Percentiles rank a stretch among this genome's conserved stretches.
Conservation (phyloP, 2,888 invertebrate species). For the Hemistola chrysoprasaria region DNA sequence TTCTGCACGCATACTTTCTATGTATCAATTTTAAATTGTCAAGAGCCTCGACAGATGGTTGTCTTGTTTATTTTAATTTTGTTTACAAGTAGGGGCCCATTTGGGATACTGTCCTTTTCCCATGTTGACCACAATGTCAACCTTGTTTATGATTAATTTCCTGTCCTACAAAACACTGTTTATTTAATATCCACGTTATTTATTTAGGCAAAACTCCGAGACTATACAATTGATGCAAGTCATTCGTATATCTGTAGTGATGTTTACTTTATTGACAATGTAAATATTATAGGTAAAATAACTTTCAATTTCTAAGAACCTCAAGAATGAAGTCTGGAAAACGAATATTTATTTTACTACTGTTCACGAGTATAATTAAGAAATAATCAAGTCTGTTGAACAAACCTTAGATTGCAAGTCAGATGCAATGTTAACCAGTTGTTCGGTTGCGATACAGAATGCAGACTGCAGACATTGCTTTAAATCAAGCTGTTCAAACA, state of each 20-base stretch:
- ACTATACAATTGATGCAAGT: slow-evolving; percentile 59
- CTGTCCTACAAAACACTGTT: slow-evolving; percentile 50
- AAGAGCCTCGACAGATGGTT: no score
- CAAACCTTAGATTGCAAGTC: slow-evolving; percentile 7
- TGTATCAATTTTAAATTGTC: no score
- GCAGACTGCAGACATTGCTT: slow-evolving; percentile 27
- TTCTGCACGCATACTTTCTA: no score
- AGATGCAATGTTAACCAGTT: slow-evolving; percentile 25
- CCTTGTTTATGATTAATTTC: slow-evolving; percentile 51
- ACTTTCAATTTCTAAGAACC: slow-evolving; percentile 42
- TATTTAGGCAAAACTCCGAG: slow-evolving; percentile 39
- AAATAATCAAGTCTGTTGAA: slow-evolving; percentile 4
- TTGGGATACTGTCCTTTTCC: slow-evolving; percentile 1
- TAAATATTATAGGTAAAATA: slow-evolving; percentile 30
- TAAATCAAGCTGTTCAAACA: slow-evolving; percentile 41
- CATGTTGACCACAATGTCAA: slow-evolving; percentile 29
- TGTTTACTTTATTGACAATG: slow-evolving; percentile 28
- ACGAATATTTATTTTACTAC: slow-evolving; percentile 10
- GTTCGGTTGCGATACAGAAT: slow-evolving; percentile 22
- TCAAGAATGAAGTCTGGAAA: slow-evolving; percentile 12
- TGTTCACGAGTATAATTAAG: slow-evolving; percentile 5
- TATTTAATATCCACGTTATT: slow-evolving; percentile 63
- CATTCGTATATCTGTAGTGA: slow-evolving; percentile 44
- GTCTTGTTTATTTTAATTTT: no score
- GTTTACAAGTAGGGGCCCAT: background rate